Evolutionary conservation across 2,113 vertebrate genomes (phyloP).

Genomic region (Menidia beryllina): DNA sequence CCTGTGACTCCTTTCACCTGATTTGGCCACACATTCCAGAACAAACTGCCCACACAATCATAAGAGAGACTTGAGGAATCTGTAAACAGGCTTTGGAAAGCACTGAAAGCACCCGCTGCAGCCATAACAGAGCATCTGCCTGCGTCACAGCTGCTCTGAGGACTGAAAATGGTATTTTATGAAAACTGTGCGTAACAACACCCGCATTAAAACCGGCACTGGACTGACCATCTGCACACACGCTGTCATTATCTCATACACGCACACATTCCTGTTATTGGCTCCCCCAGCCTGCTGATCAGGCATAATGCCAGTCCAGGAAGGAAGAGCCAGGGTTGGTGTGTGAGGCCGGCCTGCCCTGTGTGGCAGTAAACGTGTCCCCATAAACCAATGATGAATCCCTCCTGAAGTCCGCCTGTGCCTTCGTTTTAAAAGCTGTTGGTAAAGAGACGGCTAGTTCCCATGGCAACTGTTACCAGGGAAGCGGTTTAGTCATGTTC

Average conservation of each 20-base stretch:
- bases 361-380: constrained; percentile 54
- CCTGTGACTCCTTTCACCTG: constrained; percentile 31
- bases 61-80: constrained; percentile 42
- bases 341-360: constrained; percentile 38
- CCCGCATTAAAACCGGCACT: constrained; percentile 13
- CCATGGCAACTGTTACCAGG: constrained; percentile 67
- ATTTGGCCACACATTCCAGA: background rate
- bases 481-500: constrained; percentile 48
- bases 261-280: constrained; percentile 13
- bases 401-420: constrained; percentile 5
- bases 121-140: constrained; percentile 47
- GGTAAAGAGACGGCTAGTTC: constrained; percentile 41
- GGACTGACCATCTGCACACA: constrained; percentile 36
- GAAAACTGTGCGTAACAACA: constrained; percentile 22
- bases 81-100: constrained; percentile 40
- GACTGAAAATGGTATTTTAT: background rate
- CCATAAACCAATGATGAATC: constrained; percentile 33
- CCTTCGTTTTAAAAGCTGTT: constrained; percentile 31
- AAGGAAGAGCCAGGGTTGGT: constrained; percentile 24
- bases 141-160: constrained; percentile 47
- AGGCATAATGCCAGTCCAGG: constrained; percentile 21
- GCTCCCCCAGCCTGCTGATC: constrained; percentile 19
- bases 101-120: constrained; percentile 5
- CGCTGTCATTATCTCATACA: constrained; percentile 45
- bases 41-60: background rate